Conservation (phyloP, 2,797 vertebrate species). For the Poliocrania exsul region DNA sequence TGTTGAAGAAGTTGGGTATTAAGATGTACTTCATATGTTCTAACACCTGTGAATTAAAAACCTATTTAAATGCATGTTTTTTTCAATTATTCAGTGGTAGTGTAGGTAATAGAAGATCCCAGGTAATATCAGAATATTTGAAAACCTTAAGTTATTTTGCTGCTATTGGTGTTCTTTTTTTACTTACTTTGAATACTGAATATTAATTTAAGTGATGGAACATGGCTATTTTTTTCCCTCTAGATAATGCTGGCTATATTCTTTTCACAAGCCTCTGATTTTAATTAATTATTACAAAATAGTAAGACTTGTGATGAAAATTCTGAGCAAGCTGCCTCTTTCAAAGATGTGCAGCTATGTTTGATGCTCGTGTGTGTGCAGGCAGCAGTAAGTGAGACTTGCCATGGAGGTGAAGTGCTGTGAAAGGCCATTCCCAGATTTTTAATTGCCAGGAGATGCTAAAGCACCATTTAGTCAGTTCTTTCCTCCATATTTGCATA, state of each 20-base stretch:
- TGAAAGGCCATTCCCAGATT: background rate
- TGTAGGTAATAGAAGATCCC: background rate
- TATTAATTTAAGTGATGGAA: background rate
- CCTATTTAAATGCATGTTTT: conserved; percentile 51
- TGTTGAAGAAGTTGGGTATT: background rate
- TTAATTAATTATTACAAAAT: background rate
- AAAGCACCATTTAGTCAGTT: background rate
- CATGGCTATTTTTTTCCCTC: background rate
- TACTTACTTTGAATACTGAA: background rate
- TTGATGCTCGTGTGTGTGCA: background rate
- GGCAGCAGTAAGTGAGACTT: background rate
- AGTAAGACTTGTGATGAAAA: background rate
- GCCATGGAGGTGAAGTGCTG: background rate
- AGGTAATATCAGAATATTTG: background rate
- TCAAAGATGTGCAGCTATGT: background rate
- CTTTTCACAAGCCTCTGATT: background rate
- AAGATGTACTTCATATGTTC: background rate
- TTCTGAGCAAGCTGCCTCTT: no score
- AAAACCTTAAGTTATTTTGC: background rate
- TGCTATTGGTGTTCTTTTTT: background rate
- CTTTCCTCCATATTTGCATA: background rate
- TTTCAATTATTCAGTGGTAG: conserved; percentile 16
- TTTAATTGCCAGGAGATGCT: background rate
- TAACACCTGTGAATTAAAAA: conserved; percentile 37
- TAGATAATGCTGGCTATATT: background rate